Base-by-base conservation (phyloP, 2,113 vertebrate genomes). In the Deroptyus accipitrinus region DNA sequence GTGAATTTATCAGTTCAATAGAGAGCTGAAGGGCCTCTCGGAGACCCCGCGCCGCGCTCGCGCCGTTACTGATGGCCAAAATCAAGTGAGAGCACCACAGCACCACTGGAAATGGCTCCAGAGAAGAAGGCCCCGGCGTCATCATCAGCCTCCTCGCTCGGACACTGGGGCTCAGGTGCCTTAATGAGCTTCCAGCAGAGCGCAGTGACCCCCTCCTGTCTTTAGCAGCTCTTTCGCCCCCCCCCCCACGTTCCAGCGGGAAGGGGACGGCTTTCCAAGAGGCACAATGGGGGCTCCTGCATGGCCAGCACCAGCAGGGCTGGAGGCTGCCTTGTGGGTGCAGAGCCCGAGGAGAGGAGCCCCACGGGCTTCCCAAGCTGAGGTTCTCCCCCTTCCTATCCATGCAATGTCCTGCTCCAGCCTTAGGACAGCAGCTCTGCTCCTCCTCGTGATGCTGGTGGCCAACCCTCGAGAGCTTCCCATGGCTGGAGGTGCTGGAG, bases 1-100 rank as follows among this genome's bases (percentile, higher is more conserved):
- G 98, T 98, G 98, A 99, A 99, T 99, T 99, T 99, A 99, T 99
- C 98, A 98, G 98, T 97, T 97, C 98, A 98, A 98, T 98, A 97
- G 97, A 93, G 1, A 88, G 98, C 97, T 96, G 97, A 97, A 96
- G 96, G 97, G 97, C 97, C 97, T 97, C 97, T 94, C n/a, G 28
- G 97, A 96, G 96, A 91, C 94, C 5, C 92, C 78, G 92, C 90
- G 30, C 68, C 30, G 62, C 93, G 59, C 91, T 94, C 85, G 79
- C 91, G 55, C 69, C 17, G 75, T 96, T 97, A 97, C 97, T 92
- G 97, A 98, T 97, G 94, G 73, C 92, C 83, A n/a, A 96, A 97
- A 94, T 96, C 91, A 98, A 97, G 86, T 3, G 2, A 30, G 81
- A 83, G 83, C 86, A 5, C 81, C 5, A 39, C 84, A 20, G 57